These are phyloP conservation scores for Scomber japonicus DNA, from an alignment of 2,113 vertebrate genomes.

Conservation along the genomic window DNA sequence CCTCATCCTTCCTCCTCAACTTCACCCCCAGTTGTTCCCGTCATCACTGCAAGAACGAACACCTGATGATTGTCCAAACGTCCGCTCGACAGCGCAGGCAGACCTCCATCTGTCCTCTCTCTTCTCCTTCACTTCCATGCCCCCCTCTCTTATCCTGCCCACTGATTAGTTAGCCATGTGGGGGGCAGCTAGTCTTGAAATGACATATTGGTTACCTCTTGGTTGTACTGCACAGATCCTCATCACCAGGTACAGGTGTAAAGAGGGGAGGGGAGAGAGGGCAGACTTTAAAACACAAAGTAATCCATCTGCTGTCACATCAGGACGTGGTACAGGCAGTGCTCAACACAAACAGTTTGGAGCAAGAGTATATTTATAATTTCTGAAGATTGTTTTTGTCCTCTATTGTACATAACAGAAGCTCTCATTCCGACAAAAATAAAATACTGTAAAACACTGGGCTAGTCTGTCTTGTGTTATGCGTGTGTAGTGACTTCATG, in stretches of 20 bases:
- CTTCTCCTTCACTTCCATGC: neutral
- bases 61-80: constrained; percentile 10
- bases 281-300: constrained; percentile 14
- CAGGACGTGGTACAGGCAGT: constrained; percentile 19
- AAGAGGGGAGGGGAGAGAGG: constrained; percentile 1
- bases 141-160: constrained; percentile 22
- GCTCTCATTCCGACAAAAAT: constrained; percentile 76
- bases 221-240: constrained; percentile 34
- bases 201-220: constrained; percentile 24
- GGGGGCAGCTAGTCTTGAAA: constrained; percentile 18
- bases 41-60: constrained; percentile 16
- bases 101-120: constrained; percentile 22
- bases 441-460: constrained; percentile 64
- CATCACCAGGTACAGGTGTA: constrained; percentile 21
- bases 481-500: neutral
- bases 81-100: constrained; percentile 16
- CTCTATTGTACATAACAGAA: constrained; percentile 86
- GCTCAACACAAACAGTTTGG: constrained; percentile 44
- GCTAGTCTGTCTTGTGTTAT: neutral
- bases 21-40: neutral
- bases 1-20: constrained; percentile 24
- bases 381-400: constrained; percentile 82
- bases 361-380: constrained; percentile 84
- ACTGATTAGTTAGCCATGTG: constrained; percentile 20
- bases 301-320: constrained; percentile 23